Percentiles rank a stretch among this genome's conserved stretches.
These are phyloP conservation scores for Zygogramma bicolorata DNA, from an alignment of 2,888 invertebrate species.

Conservation along the genomic window DNA sequence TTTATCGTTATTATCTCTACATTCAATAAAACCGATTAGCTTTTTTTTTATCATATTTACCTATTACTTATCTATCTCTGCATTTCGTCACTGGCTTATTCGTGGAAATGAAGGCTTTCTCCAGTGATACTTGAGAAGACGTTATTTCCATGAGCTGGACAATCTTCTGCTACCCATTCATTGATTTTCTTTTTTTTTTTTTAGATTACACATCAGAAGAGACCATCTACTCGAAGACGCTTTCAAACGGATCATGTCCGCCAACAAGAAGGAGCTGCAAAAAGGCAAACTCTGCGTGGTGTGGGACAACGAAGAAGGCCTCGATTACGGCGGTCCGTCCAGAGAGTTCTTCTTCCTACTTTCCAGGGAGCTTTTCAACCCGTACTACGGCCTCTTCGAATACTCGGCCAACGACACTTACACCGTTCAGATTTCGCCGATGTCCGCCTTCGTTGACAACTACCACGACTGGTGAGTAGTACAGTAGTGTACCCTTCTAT, in stretches of 20 bases:
- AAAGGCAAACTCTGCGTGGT: slow-evolving; percentile 94
- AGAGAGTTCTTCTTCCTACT: slow-evolving; percentile 97
- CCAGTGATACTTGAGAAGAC: too few species aligned
- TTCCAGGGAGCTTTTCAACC: slow-evolving; percentile 97
- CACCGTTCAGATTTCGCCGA: slow-evolving; percentile 94
- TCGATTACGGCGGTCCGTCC: slow-evolving; percentile 98
- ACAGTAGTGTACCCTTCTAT: too few species aligned
- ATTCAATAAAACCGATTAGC: too few species aligned
- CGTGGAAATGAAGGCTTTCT: too few species aligned
- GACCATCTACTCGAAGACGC: slow-evolving; percentile 96
- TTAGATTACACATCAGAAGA: slow-evolving; percentile 89
- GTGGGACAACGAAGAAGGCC: slow-evolving; percentile 95
- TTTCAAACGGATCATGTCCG: slow-evolving; percentile 95
- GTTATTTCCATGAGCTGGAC: background rate
- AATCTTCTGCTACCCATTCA: background rate
- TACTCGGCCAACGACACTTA: slow-evolving; percentile 98
- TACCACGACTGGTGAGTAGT: slow-evolving; percentile 94
- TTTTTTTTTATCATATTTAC: too few species aligned
- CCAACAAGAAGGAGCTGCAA: slow-evolving; percentile 94
- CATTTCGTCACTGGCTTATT: too few species aligned
- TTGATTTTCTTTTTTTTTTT: slow-evolving; percentile 41
- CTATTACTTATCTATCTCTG: too few species aligned
- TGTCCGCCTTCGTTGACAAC: slow-evolving; percentile 97
- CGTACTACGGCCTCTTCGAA: slow-evolving; percentile 97
- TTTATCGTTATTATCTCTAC: too few species aligned